phyloP scores from a whole-genome alignment of 2,888 invertebrate species.

The Merodon equestris region DNA sequence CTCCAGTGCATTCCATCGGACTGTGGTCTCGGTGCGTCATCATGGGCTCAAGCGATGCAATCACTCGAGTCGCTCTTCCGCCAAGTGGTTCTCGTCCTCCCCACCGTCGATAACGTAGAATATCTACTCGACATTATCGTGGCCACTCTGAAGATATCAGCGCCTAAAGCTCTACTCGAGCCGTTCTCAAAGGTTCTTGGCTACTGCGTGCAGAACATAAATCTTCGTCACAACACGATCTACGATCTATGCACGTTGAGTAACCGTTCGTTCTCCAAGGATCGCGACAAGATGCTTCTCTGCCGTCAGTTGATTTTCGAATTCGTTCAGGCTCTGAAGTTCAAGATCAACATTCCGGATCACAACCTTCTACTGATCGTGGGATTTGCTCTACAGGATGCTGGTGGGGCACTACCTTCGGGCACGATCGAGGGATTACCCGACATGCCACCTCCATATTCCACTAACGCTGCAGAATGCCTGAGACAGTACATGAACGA shows the following conservation, averaged over 20 bases:
- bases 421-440: conserved; percentile 84
- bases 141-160: conserved; percentile 90
- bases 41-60: conserved; percentile 90
- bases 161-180: conserved; percentile 87
- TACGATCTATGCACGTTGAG: conserved; percentile 94
- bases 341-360: conserved; percentile 96
- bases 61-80: conserved; percentile 94
- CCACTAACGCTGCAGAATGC: conserved; percentile 95
- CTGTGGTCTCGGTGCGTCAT: conserved; percentile 84
- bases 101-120: conserved; percentile 85
- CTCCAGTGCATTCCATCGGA: conserved; percentile 94
- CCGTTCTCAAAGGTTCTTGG: conserved; percentile 97
- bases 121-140: conserved; percentile 88
- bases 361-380: conserved; percentile 95
- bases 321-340: conserved; percentile 95
- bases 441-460: conserved; percentile 79
- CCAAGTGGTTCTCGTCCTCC: conserved; percentile 85
- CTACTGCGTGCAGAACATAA: conserved; percentile 93
- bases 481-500: conserved; percentile 95
- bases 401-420: conserved; percentile 92
- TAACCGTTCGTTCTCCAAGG: conserved; percentile 92
- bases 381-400: conserved; percentile 92
- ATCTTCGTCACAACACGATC: conserved; percentile 87
- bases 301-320: conserved; percentile 96
- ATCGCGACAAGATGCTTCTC: conserved; percentile 95